A percentile compares a stretch with the other conserved stretches of the same genome.
These are phyloP conservation scores for Pomatostomus ruficeps DNA, from an alignment of 2,113 vertebrate species.

Conservation along the genomic window DNA sequence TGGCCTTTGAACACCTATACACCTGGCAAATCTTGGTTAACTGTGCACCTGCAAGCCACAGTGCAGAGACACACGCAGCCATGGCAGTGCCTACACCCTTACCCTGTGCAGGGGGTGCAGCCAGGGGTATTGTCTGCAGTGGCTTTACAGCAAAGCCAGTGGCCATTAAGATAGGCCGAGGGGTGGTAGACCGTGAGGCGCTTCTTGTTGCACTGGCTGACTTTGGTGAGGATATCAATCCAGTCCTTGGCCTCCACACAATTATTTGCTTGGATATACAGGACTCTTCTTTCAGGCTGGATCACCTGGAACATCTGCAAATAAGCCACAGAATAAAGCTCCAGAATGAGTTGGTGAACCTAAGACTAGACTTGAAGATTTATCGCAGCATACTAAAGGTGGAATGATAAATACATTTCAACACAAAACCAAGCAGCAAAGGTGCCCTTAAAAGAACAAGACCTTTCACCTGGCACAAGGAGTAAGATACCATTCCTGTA, in stretches of 20 bases:
- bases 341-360: neutral
- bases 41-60: neutral
- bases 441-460: neutral
- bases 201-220: slow-evolving; percentile 96
- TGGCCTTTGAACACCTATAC: neutral
- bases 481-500: neutral
- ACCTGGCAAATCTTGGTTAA: neutral
- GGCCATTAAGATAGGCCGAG: slow-evolving; percentile 94
- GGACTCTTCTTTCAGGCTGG: slow-evolving; percentile 87
- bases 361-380: neutral
- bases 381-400: neutral
- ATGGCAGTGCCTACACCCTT: slow-evolving; percentile 20
- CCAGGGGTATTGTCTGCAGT: slow-evolving; percentile 83
- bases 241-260: slow-evolving; percentile 97
- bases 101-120: slow-evolving; percentile 95
- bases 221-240: slow-evolving; percentile 97
- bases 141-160: slow-evolving; percentile 96
- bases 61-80: neutral
- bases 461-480: neutral
- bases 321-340: neutral
- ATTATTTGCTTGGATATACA: slow-evolving; percentile 99
- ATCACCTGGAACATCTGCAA: slow-evolving; percentile 98
- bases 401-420: neutral
- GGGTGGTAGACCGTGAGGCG: slow-evolving; percentile 93
- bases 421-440: neutral